Evolutionary conservation across 2,113 vertebrate species (phyloP).

Genomic region (cattle (Bos taurus)): ARS-UCD2.0 NC_037334.1:93250001-93250500

Average conservation of each 20-base stretch:
- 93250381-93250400: slow-evolving; percentile 42
- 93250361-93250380: slow-evolving; percentile 47
- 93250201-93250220: neutral
- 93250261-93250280: slow-evolving; percentile 44
- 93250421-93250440: slow-evolving; percentile 26
- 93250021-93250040: slow-evolving; percentile 52
- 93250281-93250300: slow-evolving; percentile 27
- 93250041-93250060: slow-evolving; percentile 18
- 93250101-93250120: neutral
- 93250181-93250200: neutral
- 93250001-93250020: slow-evolving; percentile 24
- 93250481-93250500: slow-evolving; percentile 67
- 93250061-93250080: slow-evolving; percentile 14
- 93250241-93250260: slow-evolving; percentile 28
- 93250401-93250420: neutral
- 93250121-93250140: neutral
- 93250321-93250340: slow-evolving; percentile 37
- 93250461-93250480: neutral
- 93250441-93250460: neutral
- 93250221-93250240: neutral
- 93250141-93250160: neutral
- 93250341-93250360: slow-evolving; percentile 15
- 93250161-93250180: neutral
- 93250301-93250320: slow-evolving; percentile 57
- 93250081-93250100: neutral